Base-by-base conservation (phyloP, 35 echinoderm and acorn worm species). In the Anneissia japonica region DNA sequence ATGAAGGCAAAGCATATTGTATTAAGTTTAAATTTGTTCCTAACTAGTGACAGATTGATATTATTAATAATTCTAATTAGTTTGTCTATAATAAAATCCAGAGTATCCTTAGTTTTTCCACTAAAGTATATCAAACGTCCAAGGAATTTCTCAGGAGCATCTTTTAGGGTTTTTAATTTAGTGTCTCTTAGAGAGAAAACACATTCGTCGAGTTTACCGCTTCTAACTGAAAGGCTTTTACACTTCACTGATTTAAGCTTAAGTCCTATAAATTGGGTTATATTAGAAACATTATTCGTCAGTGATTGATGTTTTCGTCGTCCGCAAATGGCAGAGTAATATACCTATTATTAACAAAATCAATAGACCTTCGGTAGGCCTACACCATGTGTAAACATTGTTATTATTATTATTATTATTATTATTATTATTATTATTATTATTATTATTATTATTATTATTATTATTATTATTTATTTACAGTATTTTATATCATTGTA, bases 241-340 rank as follows among this genome's bases (percentile, higher is more conserved):
- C 77, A 79, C 32, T 79, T 34, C 13, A 19, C 17, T 4, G 77
- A 32, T 79, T 79, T 79, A n/a, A 81, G 38, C 9, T 36, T 38
- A 26, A 81, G 79, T 17, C 79, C 79, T 37, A 81, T 81, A 41
- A n/a, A 40, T 26, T 36, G 17, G 26, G 79, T 37, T n/a, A n/a
- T 38, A 0, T 17, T 81, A 41, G 30, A 31, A 39, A 81, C n/a
- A 9, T 81, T 37, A 41, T 81, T 41, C 74, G 35, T 85, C 34
- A 74, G 51, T 30, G 64, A 37, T 34, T 86, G 84, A 78, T 91
- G 84, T 19, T 34, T 74, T 74, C 76, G 30, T 91, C 90, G 82
- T 91, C 90, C 0, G 90, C 84, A 73, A 91, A 86, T 45, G 84
- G 83, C 0, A 91, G 34, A 30, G 73, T 82, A 17, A 91, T 91